A percentile compares a stretch with the other conserved stretches of the same genome.
Evolutionary conservation across 1,140 invertebrate genomes (phyloP).

Genomic region (Meteorus sp.): DNA sequence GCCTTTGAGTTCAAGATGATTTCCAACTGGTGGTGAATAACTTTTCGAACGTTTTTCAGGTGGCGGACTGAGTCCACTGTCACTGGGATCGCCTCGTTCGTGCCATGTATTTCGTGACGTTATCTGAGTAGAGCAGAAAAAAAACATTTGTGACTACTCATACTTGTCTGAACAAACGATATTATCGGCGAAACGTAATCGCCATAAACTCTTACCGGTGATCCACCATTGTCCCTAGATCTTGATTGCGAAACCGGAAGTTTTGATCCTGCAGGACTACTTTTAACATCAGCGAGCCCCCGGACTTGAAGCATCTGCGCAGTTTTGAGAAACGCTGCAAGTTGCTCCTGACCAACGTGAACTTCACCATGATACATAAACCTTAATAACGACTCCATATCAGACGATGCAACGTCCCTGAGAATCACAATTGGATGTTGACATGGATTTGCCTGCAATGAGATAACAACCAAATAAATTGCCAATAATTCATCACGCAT

Average conservation of each 20-base stretch:
- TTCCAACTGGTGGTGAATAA: slow-evolving; percentile 58
- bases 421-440: slow-evolving; percentile 92
- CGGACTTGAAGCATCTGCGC: slow-evolving; percentile 89
- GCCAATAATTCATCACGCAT: not conserved
- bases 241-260: slow-evolving; percentile 49
- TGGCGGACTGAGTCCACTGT: slow-evolving; percentile 56
- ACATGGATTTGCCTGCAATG: slow-evolving; percentile 79
- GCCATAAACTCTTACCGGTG: slow-evolving; percentile 42
- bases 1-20: slow-evolving; percentile 55
- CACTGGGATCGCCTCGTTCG: slow-evolving; percentile 53
- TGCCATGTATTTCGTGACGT: slow-evolving; percentile 61
- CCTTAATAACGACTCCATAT: slow-evolving; percentile 87
- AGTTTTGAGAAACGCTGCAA: slow-evolving; percentile 85
- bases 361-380: slow-evolving; percentile 97
- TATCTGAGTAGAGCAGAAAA: slow-evolving; percentile 33
- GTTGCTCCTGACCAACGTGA: slow-evolving; percentile 86
- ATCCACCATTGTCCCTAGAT: slow-evolving; percentile 50
- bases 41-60: slow-evolving; percentile 62
- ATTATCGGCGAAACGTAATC: too few relatives aligned
- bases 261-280: slow-evolving; percentile 58
- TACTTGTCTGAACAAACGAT: not conserved
- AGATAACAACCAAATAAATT: not conserved
- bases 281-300: slow-evolving; percentile 83
- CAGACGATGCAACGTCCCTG: slow-evolving; percentile 82
- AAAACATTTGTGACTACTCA: not conserved